Conservation (phyloP, 1,140 invertebrate genomes). For the Drosophila lacteicornis region DNA sequence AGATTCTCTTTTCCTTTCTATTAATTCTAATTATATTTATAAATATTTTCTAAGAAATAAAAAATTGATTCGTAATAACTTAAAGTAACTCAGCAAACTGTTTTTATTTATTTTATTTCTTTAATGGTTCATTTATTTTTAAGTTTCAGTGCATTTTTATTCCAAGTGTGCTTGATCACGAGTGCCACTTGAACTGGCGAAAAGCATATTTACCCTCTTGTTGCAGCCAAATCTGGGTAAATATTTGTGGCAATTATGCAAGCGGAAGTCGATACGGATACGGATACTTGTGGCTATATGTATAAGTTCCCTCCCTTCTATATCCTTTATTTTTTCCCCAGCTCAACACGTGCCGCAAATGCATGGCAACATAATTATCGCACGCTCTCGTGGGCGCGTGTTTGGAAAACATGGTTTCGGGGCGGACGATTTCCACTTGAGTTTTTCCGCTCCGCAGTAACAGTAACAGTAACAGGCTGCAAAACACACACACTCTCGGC, state of each 20-base stretch:
- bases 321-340: constrained; percentile 6
- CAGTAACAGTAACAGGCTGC: not conserved
- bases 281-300: constrained; percentile 77
- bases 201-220: constrained; percentile 70
- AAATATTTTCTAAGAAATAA: not conserved
- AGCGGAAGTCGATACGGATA: constrained; percentile 76
- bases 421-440: constrained; percentile 56
- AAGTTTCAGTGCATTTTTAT: not conserved
- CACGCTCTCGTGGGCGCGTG: constrained; percentile 79
- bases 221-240: constrained; percentile 66
- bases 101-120: not conserved
- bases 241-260: constrained; percentile 71
- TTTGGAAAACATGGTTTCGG: constrained; percentile 30
- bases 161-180: constrained; percentile 18
- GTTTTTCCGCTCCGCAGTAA: constrained; percentile 32
- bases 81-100: no score
- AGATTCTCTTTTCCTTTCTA: not conserved
- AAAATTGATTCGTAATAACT: no score
- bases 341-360: constrained; percentile 67
- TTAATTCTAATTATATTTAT: not conserved
- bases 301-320: not conserved
- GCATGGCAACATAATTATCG: constrained; percentile 81
- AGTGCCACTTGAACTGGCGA: constrained; percentile 62
- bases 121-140: not conserved
- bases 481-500: constrained; percentile 24